phyloP scores from a whole-genome alignment of 1,140 invertebrate genomes.

The Ostrea denselamellosa region DNA sequence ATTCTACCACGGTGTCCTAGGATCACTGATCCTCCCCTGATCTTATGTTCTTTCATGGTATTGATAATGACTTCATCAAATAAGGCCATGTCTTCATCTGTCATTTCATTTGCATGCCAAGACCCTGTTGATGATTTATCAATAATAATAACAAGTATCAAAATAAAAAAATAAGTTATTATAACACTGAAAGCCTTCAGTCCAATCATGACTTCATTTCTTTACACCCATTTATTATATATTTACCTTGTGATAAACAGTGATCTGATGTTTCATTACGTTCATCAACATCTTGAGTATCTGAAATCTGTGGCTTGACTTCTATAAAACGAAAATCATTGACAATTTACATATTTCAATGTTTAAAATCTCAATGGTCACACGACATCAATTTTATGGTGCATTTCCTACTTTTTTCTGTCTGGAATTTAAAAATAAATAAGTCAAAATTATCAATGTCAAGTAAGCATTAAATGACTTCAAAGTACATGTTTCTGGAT shows the following conservation, averaged over 20 bases:
- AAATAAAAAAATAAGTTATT: no score
- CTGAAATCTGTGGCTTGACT: not conserved
- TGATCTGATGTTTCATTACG: not conserved
- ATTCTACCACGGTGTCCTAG: not conserved
- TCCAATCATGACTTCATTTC: no score
- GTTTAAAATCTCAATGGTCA: no score
- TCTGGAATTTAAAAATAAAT: no score
- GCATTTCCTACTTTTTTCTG: no score
- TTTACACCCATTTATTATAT: no score
- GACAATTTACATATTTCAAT: no score
- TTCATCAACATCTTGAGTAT: not conserved
- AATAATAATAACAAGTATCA: not conserved
- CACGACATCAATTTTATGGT: no score
- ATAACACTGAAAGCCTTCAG: no score
- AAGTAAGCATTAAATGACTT: no score
- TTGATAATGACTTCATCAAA: constrained; percentile 15
- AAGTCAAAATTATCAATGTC: no score
- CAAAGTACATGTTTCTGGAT: no score
- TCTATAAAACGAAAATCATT: not conserved
- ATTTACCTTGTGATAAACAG: constrained; percentile 16
- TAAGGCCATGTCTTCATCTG: constrained; percentile 6
- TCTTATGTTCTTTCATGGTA: not conserved
- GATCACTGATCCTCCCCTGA: constrained; percentile 7
- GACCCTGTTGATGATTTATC: not conserved
- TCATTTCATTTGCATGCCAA: not conserved